Percentiles rank a stretch among this genome's conserved stretches.
Conservation (phyloP, 2,888 invertebrate species). For the Drosophila rellima region DNA sequence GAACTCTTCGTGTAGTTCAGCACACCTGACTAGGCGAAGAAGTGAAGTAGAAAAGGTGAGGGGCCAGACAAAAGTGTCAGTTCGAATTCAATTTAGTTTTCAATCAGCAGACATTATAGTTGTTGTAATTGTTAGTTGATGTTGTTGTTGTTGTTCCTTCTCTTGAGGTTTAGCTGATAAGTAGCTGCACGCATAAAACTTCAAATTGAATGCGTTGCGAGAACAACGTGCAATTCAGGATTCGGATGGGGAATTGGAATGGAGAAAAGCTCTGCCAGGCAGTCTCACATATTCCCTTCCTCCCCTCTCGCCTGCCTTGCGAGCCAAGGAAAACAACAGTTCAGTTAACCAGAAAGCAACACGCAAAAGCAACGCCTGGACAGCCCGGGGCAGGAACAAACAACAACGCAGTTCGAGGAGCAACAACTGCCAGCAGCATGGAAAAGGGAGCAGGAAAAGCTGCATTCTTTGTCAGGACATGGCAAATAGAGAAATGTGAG, state of each 20-base stretch:
- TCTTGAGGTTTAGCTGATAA: slow-evolving; percentile 43
- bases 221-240: slow-evolving; percentile 21
- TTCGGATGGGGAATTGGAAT: slow-evolving; percentile 24
- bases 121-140: slow-evolving; percentile 26
- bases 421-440: slow-evolving; percentile 9
- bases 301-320: background rate
- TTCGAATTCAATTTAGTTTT: slow-evolving; percentile 55
- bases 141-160: slow-evolving; percentile 10
- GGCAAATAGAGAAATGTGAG: slow-evolving; percentile 61
- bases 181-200: slow-evolving; percentile 63
- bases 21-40: slow-evolving; percentile 14
- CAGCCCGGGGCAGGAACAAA: slow-evolving; percentile 58
- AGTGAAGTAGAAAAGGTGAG: background rate
- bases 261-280: slow-evolving; percentile 4
- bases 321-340: slow-evolving; percentile 57
- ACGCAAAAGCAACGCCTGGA: slow-evolving; percentile 65
- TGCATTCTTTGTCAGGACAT: slow-evolving; percentile 61
- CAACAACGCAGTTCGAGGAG: slow-evolving; percentile 29
- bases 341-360: slow-evolving; percentile 77
- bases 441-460: slow-evolving; percentile 1
- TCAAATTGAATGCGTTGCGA: slow-evolving; percentile 39
- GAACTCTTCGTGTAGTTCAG: background rate
- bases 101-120: slow-evolving; percentile 48
- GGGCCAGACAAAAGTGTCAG: slow-evolving; percentile 3
- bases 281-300: too few species aligned